A percentile compares a stretch with the other conserved stretches of the same genome.
Conservation (phyloP, 2,888 invertebrate genomes). For the Sinodicranocentrus sp. region DNA sequence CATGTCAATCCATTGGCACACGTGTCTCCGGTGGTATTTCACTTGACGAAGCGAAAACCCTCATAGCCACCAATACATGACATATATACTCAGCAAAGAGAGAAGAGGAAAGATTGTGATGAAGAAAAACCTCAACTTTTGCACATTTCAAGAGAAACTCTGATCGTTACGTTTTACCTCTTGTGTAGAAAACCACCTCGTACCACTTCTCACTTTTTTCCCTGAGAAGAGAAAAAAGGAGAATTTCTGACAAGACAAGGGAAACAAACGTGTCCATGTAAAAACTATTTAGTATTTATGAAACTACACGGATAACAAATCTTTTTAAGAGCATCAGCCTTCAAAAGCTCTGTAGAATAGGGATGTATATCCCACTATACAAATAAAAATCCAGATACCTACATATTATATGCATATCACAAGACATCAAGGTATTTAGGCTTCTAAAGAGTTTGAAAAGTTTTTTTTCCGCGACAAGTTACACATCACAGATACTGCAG, state of each 20-base stretch:
- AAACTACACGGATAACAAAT: conserved; percentile 37
- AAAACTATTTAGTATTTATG: conserved; percentile 48
- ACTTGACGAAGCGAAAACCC: conserved; percentile 22
- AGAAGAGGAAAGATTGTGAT: conserved; percentile 34
- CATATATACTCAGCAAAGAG: not conserved
- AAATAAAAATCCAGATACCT: not conserved
- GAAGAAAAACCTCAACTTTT: conserved; percentile 63
- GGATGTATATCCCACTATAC: not conserved
- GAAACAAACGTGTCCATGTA: conserved; percentile 45
- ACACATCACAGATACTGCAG: conserved; percentile 19
- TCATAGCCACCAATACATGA: conserved; percentile 24
- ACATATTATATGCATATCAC: not conserved
- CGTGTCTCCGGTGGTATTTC: conserved; percentile 57
- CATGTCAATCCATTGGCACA: conserved; percentile 55
- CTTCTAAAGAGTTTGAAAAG: conserved; percentile 36
- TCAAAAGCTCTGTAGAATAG: conserved; percentile 16
- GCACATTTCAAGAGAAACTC: conserved; percentile 52
- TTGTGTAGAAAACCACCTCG: not conserved
- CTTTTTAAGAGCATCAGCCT: conserved; percentile 31
- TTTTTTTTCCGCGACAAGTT: conserved; percentile 52
- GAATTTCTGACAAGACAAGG: conserved; percentile 42
- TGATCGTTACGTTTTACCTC: conserved; percentile 56
- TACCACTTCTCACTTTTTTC: conserved; percentile 4
- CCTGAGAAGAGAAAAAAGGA: not conserved
- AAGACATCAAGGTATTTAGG: conserved; percentile 41